phyloP scores from a whole-genome alignment of 2,888 invertebrate species.

The Notocelia uddmanniana region DNA sequence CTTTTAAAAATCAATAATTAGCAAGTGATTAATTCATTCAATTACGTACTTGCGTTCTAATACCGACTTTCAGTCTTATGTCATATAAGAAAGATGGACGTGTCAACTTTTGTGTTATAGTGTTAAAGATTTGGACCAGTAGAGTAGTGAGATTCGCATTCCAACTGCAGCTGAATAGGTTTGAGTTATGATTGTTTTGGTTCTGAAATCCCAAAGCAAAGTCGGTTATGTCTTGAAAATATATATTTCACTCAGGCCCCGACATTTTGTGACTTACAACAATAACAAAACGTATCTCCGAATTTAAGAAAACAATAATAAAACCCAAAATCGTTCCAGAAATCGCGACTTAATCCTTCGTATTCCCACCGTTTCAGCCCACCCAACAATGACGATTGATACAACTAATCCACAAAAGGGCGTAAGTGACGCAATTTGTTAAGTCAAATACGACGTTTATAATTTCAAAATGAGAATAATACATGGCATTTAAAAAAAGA shows the following conservation, averaged over 20 bases:
- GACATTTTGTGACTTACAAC: slow-evolving; percentile 9
- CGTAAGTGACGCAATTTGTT: neutral
- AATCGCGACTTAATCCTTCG: slow-evolving; percentile 39
- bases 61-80: too few relatives aligned
- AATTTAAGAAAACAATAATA: slow-evolving; percentile 33
- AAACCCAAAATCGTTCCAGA: slow-evolving; percentile 20
- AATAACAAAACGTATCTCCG: slow-evolving; percentile 18
- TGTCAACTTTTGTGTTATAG: too few relatives aligned
- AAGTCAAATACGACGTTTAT: neutral
- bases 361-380: slow-evolving; percentile 53
- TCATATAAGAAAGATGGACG: too few relatives aligned
- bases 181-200: too few relatives aligned
- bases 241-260: slow-evolving; percentile 9
- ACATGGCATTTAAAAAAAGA: slow-evolving; percentile 36
- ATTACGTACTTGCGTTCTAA: too few relatives aligned
- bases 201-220: neutral
- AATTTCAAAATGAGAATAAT: neutral
- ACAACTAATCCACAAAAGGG: slow-evolving; percentile 53
- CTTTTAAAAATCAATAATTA: neutral
- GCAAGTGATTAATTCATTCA: too few relatives aligned
- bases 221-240: neutral
- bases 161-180: too few relatives aligned
- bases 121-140: too few relatives aligned
- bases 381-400: slow-evolving; percentile 77
- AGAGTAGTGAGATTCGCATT: too few relatives aligned